phyloP scores from a whole-genome alignment of 2,113 vertebrate species.

The Malaclemys terrapin region DNA sequence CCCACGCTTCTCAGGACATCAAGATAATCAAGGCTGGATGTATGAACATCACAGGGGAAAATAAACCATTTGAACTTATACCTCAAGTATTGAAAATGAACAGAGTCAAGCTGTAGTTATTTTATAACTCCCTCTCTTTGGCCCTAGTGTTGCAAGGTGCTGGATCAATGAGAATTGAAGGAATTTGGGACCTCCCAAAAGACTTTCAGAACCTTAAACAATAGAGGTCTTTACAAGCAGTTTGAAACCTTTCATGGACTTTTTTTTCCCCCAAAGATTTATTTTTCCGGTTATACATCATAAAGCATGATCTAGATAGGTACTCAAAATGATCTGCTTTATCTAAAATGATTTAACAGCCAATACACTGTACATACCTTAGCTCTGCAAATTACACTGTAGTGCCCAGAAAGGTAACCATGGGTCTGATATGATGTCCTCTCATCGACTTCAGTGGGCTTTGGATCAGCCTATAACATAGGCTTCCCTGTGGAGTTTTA shows the following conservation, averaged over 20 bases:
- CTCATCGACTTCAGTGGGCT: neutral
- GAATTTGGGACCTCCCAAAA: neutral
- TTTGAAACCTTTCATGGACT: neutral
- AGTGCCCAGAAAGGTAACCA: neutral
- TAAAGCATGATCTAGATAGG: neutral
- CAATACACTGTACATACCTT: neutral
- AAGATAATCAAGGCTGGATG: neutral
- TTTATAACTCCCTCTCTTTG: neutral
- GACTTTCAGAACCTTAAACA: neutral
- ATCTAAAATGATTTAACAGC: neutral
- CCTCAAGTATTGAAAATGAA: neutral
- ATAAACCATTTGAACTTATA: neutral
- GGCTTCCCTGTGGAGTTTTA: slow-evolving; percentile 9
- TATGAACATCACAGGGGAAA: neutral
- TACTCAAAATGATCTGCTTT: neutral
- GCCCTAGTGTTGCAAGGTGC: neutral
- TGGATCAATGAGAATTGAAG: neutral
- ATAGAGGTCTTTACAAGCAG: neutral
- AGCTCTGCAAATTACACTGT: neutral
- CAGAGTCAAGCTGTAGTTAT: neutral
- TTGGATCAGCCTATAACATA: slow-evolving; percentile 19
- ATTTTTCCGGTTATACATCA: neutral
- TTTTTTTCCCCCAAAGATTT: neutral
- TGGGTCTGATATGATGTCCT: neutral
- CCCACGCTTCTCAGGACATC: neutral